These are phyloP conservation scores for Ictalurus punctatus DNA, from an alignment of 2,113 vertebrate genomes.

Conservation along the genomic window DNA sequence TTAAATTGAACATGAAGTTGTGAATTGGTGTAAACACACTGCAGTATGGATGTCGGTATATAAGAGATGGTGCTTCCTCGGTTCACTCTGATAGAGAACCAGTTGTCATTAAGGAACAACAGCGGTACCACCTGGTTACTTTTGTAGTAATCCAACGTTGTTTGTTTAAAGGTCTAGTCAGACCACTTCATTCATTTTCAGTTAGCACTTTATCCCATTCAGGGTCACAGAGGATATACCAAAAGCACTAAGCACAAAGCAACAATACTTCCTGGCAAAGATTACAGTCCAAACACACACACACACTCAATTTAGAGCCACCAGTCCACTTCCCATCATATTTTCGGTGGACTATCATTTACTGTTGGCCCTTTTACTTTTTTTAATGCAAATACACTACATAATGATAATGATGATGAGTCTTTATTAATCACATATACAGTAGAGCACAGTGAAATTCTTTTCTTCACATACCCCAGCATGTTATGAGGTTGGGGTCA, in stretches of 20 bases:
- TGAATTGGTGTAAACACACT: slow-evolving; percentile 3
- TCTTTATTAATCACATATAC: too few species aligned
- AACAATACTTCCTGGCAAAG: background rate
- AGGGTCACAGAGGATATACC: background rate
- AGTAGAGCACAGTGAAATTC: too few species aligned
- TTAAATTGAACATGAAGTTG: background rate
- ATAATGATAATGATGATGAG: too few species aligned
- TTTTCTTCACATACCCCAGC: too few species aligned
- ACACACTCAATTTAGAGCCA: background rate
- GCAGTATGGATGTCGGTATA: background rate
- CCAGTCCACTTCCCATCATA: background rate
- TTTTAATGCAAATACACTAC: background rate
- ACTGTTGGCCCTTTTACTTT: background rate
- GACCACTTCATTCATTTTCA: background rate
- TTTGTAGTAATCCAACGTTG: background rate
- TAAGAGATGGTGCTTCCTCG: background rate
- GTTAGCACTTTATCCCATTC: background rate
- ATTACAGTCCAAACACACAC: background rate
- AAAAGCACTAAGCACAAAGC: background rate
- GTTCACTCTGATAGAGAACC: background rate
- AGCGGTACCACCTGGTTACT: background rate
- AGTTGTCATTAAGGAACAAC: background rate
- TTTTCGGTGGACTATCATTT: background rate
- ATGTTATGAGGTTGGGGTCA: too few species aligned
- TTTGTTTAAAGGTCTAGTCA: background rate